Conservation (phyloP, 1,140 invertebrate genomes). For the Mizuhopecten yessoensis region DNA sequence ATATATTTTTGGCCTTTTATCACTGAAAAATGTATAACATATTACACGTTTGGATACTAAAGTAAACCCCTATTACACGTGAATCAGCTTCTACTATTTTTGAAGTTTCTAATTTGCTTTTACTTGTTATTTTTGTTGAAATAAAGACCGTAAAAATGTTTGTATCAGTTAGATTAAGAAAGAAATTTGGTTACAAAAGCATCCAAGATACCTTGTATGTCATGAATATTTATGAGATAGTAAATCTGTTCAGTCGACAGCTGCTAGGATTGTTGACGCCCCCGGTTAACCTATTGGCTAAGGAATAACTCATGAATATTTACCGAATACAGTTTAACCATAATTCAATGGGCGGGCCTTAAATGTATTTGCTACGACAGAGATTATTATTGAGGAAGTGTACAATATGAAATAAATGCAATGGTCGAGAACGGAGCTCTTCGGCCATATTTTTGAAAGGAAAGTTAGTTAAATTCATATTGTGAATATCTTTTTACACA, state of each 20-base stretch:
- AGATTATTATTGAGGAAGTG: neutral
- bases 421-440: no score
- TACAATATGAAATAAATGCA: neutral
- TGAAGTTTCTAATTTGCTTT: no score
- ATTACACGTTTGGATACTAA: no score
- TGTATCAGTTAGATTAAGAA: no score
- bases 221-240: slow-evolving; percentile 8
- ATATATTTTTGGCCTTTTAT: no score
- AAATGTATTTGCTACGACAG: neutral
- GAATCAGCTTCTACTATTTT: no score
- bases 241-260: neutral
- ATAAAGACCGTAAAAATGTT: no score
- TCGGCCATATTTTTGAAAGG: neutral
- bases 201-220: neutral
- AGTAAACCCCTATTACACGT: no score
- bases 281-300: neutral
- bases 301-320: neutral
- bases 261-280: neutral
- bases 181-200: no score
- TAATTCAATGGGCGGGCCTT: neutral
- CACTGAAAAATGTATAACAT: no score
- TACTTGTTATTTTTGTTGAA: no score
- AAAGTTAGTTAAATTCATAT: neutral
- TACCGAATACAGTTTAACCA: neutral
- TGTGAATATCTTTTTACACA: neutral